A percentile compares a stretch with the other conserved stretches of the same genome.
Evolutionary conservation across 64 coral and sea anemone species (phyloP).

Genomic region (Cladopsammia gracilis): DNA sequence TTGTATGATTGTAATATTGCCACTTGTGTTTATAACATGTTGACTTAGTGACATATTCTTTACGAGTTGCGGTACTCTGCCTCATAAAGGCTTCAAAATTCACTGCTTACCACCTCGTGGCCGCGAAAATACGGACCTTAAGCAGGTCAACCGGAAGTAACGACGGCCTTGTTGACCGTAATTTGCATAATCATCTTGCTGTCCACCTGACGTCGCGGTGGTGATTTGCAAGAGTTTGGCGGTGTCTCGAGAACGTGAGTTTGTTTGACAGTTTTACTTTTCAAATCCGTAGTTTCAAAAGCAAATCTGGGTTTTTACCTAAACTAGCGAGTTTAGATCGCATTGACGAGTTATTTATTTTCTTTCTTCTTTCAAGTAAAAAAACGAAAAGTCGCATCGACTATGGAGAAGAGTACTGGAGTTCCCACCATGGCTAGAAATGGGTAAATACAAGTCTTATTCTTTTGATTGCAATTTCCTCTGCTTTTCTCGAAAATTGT

Average conservation of each 20-base stretch:
- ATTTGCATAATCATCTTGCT: constrained; percentile 33
- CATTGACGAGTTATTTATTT: neutral
- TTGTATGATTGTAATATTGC: neutral
- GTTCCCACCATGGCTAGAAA: too few relatives aligned
- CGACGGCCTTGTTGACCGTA: constrained; percentile 6
- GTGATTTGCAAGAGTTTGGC: constrained; percentile 4
- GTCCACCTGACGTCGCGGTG: constrained; percentile 55
- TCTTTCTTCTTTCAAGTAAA: neutral
- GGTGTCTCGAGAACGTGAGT: constrained; percentile 35
- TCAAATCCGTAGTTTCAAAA: neutral
- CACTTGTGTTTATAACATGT: constrained; percentile 19
- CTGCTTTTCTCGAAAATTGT: neutral
- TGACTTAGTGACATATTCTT: neutral
- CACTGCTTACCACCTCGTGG: too few relatives aligned
- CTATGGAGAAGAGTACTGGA: neutral
- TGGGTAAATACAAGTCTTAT: neutral
- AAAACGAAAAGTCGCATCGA: neutral
- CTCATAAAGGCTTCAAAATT: too few relatives aligned
- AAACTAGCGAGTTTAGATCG: neutral
- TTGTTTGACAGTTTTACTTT: constrained; percentile 14
- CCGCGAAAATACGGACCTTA: constrained; percentile 52
- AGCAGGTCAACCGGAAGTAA: constrained; percentile 39
- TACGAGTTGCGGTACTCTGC: too few relatives aligned
- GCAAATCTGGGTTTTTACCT: neutral
- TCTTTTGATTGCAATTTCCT: neutral